Percentiles rank a stretch among this genome's conserved stretches.
Conservation (phyloP, 1,140 invertebrate species). For the Formica selysi region DNA sequence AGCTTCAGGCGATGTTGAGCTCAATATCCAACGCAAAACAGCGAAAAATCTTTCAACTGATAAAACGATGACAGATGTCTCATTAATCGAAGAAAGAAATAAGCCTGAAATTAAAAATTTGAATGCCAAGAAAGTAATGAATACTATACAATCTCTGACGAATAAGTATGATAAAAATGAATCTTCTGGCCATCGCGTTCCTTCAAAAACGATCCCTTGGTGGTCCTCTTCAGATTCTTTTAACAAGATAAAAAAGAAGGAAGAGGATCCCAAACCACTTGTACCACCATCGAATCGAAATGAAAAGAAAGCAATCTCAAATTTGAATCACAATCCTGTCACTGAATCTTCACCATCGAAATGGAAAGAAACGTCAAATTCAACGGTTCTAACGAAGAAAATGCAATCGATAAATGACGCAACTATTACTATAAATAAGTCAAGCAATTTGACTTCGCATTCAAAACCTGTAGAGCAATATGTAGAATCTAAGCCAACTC, state of each 20-base stretch:
- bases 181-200: slow-evolving; percentile 56
- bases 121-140: not conserved
- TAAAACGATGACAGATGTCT: not conserved
- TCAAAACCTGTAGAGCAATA: not conserved
- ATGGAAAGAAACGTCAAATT: not conserved
- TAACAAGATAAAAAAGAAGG: slow-evolving; percentile 59
- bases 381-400: not conserved
- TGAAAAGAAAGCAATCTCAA: not conserved
- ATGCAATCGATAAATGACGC: not conserved
- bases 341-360: not conserved
- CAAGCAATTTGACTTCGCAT: not conserved
- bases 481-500: not conserved
- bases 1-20: not conserved
- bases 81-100: not conserved
- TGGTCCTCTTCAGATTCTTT: slow-evolving; percentile 68
- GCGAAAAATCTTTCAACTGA: not conserved
- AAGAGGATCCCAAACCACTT: not conserved
- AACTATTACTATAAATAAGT: not conserved
- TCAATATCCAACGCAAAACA: not conserved
- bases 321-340: not conserved
- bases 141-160: not conserved
- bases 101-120: not conserved
- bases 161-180: not conserved
- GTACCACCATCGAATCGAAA: not conserved
- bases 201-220: slow-evolving; percentile 69